These are phyloP conservation scores for Cosmopolites sordidus DNA, from an alignment of 2,888 invertebrate species.

Conservation along the genomic window DNA sequence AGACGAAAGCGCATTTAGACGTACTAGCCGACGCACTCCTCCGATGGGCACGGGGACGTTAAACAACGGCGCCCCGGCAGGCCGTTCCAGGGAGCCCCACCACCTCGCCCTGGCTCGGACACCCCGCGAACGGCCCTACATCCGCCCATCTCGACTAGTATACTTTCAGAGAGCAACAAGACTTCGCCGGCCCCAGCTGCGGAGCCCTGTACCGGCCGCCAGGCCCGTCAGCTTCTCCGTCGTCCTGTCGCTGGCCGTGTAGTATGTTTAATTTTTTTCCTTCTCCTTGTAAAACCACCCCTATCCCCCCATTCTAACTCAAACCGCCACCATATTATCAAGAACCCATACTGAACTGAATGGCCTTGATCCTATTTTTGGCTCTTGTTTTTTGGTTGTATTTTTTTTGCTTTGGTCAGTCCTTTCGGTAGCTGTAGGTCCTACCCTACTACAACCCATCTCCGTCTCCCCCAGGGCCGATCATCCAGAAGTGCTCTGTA, in stretches of 20 bases:
- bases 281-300: not conserved
- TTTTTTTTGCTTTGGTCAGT: too few species aligned
- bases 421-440: too few species aligned
- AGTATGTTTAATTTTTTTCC: conserved; percentile 38
- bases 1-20: conserved; percentile 94
- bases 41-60: conserved; percentile 92
- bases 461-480: not conserved
- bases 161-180: conserved; percentile 50
- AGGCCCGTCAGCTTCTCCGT: conserved; percentile 29
- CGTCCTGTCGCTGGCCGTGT: conserved; percentile 40
- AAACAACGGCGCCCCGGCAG: conserved; percentile 40
- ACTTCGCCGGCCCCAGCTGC: conserved; percentile 45
- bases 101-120: conserved; percentile 41
- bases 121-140: conserved; percentile 30
- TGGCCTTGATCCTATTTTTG: too few species aligned
- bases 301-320: not conserved
- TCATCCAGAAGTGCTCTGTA: conserved; percentile 38
- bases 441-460: too few species aligned
- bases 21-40: conserved; percentile 90
- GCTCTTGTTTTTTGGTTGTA: too few species aligned
- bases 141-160: conserved; percentile 42
- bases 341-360: too few species aligned
- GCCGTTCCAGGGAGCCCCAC: conserved; percentile 38
- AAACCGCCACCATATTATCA: not conserved
- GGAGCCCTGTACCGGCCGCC: conserved; percentile 18